Conservation (phyloP, 2,888 invertebrate genomes). For the Oscheius sp. region DNA sequence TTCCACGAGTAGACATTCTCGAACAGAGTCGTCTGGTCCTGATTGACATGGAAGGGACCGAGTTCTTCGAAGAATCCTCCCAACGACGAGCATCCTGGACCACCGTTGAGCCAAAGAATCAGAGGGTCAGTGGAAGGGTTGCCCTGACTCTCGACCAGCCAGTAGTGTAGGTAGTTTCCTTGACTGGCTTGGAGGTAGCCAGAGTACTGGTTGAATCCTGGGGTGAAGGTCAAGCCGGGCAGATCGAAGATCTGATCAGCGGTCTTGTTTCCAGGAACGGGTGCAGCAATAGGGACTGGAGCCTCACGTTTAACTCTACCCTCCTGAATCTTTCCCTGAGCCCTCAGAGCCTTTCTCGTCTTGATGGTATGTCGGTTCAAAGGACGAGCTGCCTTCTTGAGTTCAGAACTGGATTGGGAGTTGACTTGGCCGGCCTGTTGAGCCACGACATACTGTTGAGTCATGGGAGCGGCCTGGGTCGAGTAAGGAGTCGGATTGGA, state of each 20-base stretch:
- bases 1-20: conserved; percentile 71
- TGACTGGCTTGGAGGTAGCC: conserved; percentile 73
- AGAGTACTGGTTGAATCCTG: conserved; percentile 75
- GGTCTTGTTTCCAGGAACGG: not conserved
- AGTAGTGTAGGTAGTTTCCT: conserved; percentile 75
- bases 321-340: not conserved
- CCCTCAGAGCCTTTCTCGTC: conserved; percentile 9
- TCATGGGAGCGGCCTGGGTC: conserved; percentile 51
- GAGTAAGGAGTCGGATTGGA: conserved; percentile 51
- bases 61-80: conserved; percentile 75
- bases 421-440: conserved; percentile 35
- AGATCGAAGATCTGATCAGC: conserved; percentile 51
- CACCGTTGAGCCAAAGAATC: conserved; percentile 72
- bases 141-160: conserved; percentile 75
- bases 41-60: conserved; percentile 74
- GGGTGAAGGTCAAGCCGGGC: conserved; percentile 66
- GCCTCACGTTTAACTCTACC: not conserved
- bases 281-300: not conserved
- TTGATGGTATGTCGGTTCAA: conserved; percentile 10
- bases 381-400: not conserved
- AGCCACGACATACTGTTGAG: conserved; percentile 44
- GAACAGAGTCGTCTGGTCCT: conserved; percentile 60
- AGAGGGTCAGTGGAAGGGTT: conserved; percentile 74
- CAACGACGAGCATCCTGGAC: conserved; percentile 74
- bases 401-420: not conserved